Evolutionary conservation across 1,140 invertebrate genomes (phyloP), one percentile per base, ranked within the genome.

Genomic region (Drosophila kikkawai): DNA sequence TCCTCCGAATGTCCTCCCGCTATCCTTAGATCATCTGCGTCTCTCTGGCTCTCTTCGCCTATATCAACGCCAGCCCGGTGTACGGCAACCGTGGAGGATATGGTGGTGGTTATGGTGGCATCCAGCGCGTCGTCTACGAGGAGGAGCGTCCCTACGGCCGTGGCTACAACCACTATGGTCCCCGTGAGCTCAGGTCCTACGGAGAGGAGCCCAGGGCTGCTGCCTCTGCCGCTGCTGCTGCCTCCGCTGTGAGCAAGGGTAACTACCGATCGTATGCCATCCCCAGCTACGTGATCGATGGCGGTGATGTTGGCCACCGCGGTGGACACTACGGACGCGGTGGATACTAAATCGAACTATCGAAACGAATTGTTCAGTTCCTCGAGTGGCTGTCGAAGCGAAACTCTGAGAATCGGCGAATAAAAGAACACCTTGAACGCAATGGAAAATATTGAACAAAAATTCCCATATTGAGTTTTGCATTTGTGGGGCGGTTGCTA

Each of bases 361-460:
- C 39, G 42, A n/a, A 53, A 34, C 36, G 2, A 19, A 8, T 51
- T 59, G 51, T 32, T 57, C 29, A 61, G 34, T 67, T 66, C 57
- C 69, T 69, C 69, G 59, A 67, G 68, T 61, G 64, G 69, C 39
- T 70, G 66, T 60, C 75, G 15, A 36, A 77, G 79, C 64, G 73
- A 76, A 78, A 59, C 69, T 71, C 69, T 37, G 69, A 73, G 37
- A 60, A 67, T 48, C 58, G 55, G 66, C 63, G 59, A 81, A 69
- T 59, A 77, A 53, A 65, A 63, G 36, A 68, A 58, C 74, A 36
- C 26, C 67, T 63, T 70, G 56, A 80, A 75, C 55, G 56, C 51
- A 57, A 73, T 51, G 77, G 67, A 80, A 71, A 69, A 77, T 83
- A 75, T 83, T 87, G 87, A 91, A 91, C 71, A 76, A 58, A 68